Evolutionary conservation across 2,797 vertebrate genomes (phyloP).

Genomic region (Oryzias dopingdopingensis): DNA sequence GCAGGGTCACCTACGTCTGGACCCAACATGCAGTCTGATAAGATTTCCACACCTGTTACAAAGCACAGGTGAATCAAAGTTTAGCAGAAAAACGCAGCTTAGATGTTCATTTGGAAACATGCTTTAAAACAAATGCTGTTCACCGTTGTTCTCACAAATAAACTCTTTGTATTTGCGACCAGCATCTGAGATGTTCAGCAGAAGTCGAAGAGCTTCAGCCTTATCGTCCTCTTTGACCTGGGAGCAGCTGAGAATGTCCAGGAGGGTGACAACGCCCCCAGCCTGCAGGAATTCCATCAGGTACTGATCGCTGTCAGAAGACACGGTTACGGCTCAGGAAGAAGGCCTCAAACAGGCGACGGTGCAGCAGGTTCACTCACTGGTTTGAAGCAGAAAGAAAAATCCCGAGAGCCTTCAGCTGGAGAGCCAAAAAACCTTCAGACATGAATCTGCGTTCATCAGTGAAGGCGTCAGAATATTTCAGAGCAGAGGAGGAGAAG

Average conservation of each 20-base stretch:
- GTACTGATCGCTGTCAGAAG: constrained; percentile 76
- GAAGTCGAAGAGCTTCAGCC: constrained; percentile 76
- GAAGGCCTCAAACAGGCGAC: background rate
- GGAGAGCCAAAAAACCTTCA: constrained; percentile 74
- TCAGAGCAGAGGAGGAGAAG: background rate
- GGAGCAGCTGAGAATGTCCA: constrained; percentile 81
- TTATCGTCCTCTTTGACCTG: constrained; percentile 78
- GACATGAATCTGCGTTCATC: constrained; percentile 79
- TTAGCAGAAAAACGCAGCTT: background rate
- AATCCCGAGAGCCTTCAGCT: constrained; percentile 80
- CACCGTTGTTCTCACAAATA: constrained; percentile 85
- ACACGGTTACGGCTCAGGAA: background rate
- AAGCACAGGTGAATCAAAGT: background rate
- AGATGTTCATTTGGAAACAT: background rate
- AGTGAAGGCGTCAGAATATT: constrained; percentile 63
- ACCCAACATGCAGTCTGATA: constrained; percentile 75
- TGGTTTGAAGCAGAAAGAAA: constrained; percentile 83
- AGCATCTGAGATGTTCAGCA: constrained; percentile 73
- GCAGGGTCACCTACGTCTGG: constrained; percentile 70
- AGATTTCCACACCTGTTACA: constrained; percentile 73
- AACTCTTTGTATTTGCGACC: constrained; percentile 86
- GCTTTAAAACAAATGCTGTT: background rate
- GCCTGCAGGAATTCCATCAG: constrained; percentile 85
- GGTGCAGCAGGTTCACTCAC: constrained; percentile 65
- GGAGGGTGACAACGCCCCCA: constrained; percentile 79